These are phyloP conservation scores for Coleophora deauratella DNA, from an alignment of 2,888 invertebrate species.

Conservation along the genomic window DNA sequence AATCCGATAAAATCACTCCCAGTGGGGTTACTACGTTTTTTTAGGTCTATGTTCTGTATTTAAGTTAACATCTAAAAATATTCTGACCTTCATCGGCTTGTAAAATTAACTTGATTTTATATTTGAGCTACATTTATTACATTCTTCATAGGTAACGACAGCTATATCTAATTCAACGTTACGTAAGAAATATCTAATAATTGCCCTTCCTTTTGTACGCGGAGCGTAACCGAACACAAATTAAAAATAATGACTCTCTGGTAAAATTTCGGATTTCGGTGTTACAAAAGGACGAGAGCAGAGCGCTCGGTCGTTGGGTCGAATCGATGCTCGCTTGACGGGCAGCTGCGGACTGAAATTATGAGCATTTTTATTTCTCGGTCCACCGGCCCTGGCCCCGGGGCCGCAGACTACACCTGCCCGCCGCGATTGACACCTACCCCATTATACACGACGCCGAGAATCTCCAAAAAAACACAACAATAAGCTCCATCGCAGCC, in stretches of 20 bases:
- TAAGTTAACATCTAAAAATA: too few species aligned
- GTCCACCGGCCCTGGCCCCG: slow-evolving; percentile 17
- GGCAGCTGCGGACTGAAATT: slow-evolving; percentile 71
- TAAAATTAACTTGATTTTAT: too few species aligned
- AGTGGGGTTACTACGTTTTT: slow-evolving; percentile 20
- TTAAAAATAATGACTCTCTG: slow-evolving; percentile 54
- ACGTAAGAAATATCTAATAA: slow-evolving; percentile 29
- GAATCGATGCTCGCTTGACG: slow-evolving; percentile 59
- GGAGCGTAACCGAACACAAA: slow-evolving; percentile 37
- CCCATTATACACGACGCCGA: slow-evolving; percentile 56
- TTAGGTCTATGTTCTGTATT: not conserved
- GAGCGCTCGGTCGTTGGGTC: slow-evolving; percentile 33
- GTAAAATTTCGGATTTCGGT: slow-evolving; percentile 53
- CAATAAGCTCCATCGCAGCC: slow-evolving; percentile 62
- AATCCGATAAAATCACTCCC: slow-evolving; percentile 25
- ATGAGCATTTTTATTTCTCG: slow-evolving; percentile 66
- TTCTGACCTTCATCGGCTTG: too few species aligned
- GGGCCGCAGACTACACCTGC: slow-evolving; percentile 49
- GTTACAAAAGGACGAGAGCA: slow-evolving; percentile 50
- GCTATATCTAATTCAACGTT: slow-evolving; percentile 21
- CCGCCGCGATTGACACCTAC: slow-evolving; percentile 67
- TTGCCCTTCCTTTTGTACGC: slow-evolving; percentile 27
- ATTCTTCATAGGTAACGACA: not conserved
- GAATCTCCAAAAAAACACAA: slow-evolving; percentile 51
- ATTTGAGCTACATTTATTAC: not conserved